A percentile compares a stretch with the other conserved stretches of the same genome.
Evolutionary conservation across 2,797 vertebrate genomes (phyloP).

Genomic region (Erethizon dorsatum): DNA sequence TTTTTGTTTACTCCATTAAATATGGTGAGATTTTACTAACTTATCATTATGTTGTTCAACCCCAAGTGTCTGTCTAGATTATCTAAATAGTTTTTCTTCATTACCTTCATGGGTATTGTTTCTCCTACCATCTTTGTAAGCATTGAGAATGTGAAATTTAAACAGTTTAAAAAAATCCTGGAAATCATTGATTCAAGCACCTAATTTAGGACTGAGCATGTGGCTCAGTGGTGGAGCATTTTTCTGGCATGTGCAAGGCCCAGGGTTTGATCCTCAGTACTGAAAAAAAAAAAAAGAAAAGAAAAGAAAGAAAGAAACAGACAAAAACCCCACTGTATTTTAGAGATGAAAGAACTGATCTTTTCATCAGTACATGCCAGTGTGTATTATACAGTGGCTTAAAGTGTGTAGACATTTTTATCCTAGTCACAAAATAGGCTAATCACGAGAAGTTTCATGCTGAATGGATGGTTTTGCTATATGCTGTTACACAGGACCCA

Average conservation of each 20-base stretch:
- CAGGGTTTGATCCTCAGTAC: too few relatives aligned
- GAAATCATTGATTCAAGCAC: not conserved
- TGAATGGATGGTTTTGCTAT: not conserved
- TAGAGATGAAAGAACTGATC: not conserved
- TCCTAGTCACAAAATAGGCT: not conserved
- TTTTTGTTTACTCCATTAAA: slow-evolving; percentile 97
- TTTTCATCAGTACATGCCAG: not conserved
- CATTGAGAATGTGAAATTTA: not conserved
- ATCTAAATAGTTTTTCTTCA: not conserved
- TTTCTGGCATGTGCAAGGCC: too few relatives aligned
- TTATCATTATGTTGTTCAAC: not conserved
- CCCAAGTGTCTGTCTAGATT: not conserved
- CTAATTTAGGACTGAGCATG: not conserved
- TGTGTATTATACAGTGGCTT: not conserved
- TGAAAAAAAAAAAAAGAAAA: too few relatives aligned
- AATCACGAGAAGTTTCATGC: not conserved
- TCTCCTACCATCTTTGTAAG: not conserved
- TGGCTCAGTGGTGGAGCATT: too few relatives aligned
- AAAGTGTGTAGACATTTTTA: not conserved
- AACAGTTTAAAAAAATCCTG: slow-evolving; percentile 42
- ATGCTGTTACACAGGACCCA: not conserved
- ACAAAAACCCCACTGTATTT: not conserved
- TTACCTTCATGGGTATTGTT: not conserved
- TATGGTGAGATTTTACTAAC: slow-evolving; percentile 91
- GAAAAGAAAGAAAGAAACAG: not conserved